Conservation (phyloP, 2,797 vertebrate genomes). For the Carduelis carduelis region DNA sequence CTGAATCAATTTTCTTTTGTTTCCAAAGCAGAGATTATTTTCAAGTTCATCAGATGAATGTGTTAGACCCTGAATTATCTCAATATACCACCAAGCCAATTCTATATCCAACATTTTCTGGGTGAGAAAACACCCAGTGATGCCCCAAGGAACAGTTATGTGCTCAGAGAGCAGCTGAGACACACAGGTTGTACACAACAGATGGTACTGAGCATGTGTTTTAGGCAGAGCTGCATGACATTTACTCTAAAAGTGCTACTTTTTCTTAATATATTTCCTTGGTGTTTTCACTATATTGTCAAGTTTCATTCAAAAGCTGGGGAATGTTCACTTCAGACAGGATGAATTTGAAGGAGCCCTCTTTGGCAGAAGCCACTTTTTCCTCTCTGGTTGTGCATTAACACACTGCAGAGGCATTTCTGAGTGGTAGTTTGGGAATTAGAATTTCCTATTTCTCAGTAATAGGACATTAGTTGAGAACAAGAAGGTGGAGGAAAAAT, state of each 20-base stretch:
- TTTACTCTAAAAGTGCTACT: constrained; percentile 4
- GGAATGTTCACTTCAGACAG: neutral
- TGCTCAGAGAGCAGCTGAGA: constrained; percentile 13
- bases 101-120: neutral
- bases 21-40: neutral
- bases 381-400: neutral
- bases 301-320: neutral
- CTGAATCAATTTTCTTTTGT: neutral
- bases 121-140: neutral
- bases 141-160: neutral
- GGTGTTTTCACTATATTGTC: neutral
- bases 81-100: neutral
- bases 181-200: constrained; percentile 24
- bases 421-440: neutral
- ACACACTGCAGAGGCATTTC: neutral
- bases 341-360: neutral
- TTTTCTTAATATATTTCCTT: neutral
- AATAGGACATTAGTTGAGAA: neutral
- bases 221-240: constrained; percentile 9
- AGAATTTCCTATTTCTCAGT: neutral
- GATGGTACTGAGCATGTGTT: constrained; percentile 46
- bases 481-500: neutral
- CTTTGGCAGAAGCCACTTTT: neutral
- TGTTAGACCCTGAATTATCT: neutral
- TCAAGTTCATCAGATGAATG: neutral